These are phyloP conservation scores for Melanotaenia parkinsoni DNA, from an alignment of 2,797 vertebrate species.

Conservation along the genomic window DNA sequence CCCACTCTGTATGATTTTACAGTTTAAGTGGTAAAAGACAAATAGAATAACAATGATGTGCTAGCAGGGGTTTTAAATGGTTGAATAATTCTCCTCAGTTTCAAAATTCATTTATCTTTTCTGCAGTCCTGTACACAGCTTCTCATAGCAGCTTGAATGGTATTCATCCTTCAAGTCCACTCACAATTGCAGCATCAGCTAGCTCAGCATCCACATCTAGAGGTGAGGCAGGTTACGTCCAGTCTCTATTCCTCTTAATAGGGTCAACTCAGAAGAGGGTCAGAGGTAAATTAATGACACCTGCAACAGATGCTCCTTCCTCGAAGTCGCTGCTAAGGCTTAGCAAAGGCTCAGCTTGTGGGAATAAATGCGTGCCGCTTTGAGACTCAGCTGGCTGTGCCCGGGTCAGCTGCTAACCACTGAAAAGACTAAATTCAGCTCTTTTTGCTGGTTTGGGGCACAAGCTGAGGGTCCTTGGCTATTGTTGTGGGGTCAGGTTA, in stretches of 20 bases:
- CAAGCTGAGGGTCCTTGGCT: constrained; percentile 75
- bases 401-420: constrained; percentile 77
- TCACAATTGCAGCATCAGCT: constrained; percentile 60
- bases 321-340: constrained; percentile 73
- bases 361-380: constrained; percentile 83
- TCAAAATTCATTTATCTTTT: constrained; percentile 71
- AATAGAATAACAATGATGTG: constrained; percentile 78
- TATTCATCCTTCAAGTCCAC: constrained; percentile 60
- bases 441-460: constrained; percentile 77
- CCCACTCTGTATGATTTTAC: constrained; percentile 76
- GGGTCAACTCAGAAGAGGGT: constrained; percentile 75
- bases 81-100: constrained; percentile 78
- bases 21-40: constrained; percentile 81
- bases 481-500: constrained; percentile 83
- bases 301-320: constrained; percentile 80
- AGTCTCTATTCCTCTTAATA: constrained; percentile 77
- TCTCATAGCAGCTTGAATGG: constrained; percentile 46
- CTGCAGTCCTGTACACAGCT: constrained; percentile 51
- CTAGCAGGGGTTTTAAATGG: constrained; percentile 74
- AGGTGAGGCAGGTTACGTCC: constrained; percentile 75
- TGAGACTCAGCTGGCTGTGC: constrained; percentile 75
- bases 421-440: constrained; percentile 84
- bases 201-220: constrained; percentile 58
- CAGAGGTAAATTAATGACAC: constrained; percentile 82
- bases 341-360: constrained; percentile 69